phyloP scores from a whole-genome alignment of 2,113 vertebrate species.

The Helogale parvula region DNA sequence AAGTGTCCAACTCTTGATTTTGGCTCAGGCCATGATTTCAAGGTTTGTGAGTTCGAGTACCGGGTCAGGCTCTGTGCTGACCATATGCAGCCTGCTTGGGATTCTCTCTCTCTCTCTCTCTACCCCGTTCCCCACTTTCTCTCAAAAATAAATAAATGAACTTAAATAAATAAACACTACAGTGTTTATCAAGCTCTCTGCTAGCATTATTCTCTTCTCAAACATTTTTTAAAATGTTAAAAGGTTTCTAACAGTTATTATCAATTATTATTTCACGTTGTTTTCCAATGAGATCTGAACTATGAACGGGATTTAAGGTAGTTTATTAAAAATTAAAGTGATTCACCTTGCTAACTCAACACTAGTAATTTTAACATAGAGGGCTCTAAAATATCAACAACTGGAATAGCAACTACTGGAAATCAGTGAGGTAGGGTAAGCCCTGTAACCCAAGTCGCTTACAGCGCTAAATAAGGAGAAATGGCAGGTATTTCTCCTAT shows the following conservation, averaged over 20 bases:
- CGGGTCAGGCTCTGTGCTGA: no score
- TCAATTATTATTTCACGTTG: not conserved
- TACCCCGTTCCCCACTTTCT: no score
- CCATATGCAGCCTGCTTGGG: no score
- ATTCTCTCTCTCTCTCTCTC: no score
- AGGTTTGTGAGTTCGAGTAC: no score
- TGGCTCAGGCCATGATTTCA: no score
- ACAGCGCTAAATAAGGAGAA: not conserved
- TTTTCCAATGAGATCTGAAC: not conserved
- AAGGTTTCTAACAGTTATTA: constrained; percentile 10
- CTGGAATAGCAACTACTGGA: not conserved
- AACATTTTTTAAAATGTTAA: constrained; percentile 24
- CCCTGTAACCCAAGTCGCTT: not conserved
- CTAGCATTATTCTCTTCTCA: not conserved
- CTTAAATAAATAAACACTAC: no score
- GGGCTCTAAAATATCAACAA: not conserved
- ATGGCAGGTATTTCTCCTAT: not conserved
- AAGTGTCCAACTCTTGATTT: no score
- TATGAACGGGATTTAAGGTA: not conserved
- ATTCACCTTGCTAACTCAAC: not conserved
- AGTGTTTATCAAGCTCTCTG: not conserved
- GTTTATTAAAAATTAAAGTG: constrained; percentile 13
- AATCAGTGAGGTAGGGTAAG: not conserved
- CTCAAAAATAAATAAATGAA: no score
- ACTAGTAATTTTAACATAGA: not conserved